phyloP scores from a whole-genome alignment of 2,113 vertebrate genomes.

The Pipa parva region DNA sequence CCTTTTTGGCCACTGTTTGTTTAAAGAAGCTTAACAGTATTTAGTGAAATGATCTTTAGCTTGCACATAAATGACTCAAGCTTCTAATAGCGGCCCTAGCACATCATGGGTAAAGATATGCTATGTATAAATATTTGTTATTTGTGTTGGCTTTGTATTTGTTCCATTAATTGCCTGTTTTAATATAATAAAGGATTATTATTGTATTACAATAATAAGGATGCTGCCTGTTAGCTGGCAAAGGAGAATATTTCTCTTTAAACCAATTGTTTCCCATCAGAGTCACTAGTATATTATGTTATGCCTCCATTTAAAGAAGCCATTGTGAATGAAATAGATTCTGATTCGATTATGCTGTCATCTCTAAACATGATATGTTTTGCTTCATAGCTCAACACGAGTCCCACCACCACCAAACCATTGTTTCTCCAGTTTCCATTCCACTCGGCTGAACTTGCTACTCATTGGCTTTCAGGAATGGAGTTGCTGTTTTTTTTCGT shows the following conservation, averaged over 20 bases:
- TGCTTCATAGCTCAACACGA: slow-evolving; percentile 31
- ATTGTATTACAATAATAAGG: too few relatives aligned
- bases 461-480: background rate
- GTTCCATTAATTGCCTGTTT: background rate
- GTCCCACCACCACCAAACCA: slow-evolving; percentile 26
- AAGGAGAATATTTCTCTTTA: slow-evolving; percentile 20
- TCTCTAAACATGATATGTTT: slow-evolving; percentile 22
- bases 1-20: too few relatives aligned
- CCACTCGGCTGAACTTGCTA: slow-evolving; percentile 8
- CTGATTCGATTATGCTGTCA: slow-evolving; percentile 34
- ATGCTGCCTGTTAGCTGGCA: slow-evolving; percentile 9
- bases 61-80: background rate
- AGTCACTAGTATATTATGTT: slow-evolving; percentile 26
- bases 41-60: too few relatives aligned
- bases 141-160: background rate
- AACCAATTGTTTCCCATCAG: slow-evolving; percentile 28
- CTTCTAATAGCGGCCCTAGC: background rate
- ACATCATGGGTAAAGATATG: background rate
- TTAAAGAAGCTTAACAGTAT: too few relatives aligned
- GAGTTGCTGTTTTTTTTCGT: slow-evolving; percentile 21
- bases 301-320: slow-evolving; percentile 24
- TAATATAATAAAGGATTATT: too few relatives aligned
- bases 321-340: slow-evolving; percentile 33
- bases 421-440: slow-evolving; percentile 19
- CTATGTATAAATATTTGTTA: background rate